Conservation (phyloP, 2,888 invertebrate species). For the Spodoptera exigua region DNA sequence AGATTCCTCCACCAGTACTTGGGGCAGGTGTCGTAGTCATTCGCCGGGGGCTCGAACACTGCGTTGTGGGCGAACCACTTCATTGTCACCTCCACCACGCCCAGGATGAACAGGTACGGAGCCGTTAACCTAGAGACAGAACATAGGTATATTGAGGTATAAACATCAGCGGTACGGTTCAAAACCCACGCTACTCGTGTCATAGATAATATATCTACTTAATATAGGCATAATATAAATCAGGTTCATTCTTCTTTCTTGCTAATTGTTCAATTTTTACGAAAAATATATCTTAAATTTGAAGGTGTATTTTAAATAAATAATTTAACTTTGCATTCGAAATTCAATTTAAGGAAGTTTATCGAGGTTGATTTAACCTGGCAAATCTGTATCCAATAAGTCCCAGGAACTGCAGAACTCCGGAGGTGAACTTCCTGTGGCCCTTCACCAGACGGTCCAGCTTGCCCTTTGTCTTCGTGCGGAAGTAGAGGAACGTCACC, state of each 20-base stretch:
- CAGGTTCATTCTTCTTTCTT: no score
- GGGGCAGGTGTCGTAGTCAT: slow-evolving; percentile 94
- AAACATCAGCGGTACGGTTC: background rate
- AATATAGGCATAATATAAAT: no score
- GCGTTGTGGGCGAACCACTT: slow-evolving; percentile 95
- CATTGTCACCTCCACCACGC: slow-evolving; percentile 95
- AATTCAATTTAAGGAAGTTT: no score
- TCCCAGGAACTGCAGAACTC: slow-evolving; percentile 92
- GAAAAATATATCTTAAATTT: no score
- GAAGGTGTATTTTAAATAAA: no score
- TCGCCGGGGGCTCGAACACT: slow-evolving; percentile 95
- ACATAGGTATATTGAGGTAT: background rate
- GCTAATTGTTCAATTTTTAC: no score
- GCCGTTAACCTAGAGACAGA: slow-evolving; percentile 90
- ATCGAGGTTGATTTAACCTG: no score
- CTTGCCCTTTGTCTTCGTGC: slow-evolving; percentile 93
- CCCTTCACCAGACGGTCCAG: slow-evolving; percentile 91
- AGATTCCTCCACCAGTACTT: slow-evolving; percentile 97
- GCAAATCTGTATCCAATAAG: slow-evolving; percentile 94
- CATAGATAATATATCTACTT: no score
- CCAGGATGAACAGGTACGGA: slow-evolving; percentile 95
- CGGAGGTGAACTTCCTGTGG: slow-evolving; percentile 90
- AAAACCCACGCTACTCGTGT: no score
- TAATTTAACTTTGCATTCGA: no score
- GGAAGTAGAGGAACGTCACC: slow-evolving; percentile 95